Conservation (phyloP, 2,888 invertebrate species). For the Rosalia funebris region DNA sequence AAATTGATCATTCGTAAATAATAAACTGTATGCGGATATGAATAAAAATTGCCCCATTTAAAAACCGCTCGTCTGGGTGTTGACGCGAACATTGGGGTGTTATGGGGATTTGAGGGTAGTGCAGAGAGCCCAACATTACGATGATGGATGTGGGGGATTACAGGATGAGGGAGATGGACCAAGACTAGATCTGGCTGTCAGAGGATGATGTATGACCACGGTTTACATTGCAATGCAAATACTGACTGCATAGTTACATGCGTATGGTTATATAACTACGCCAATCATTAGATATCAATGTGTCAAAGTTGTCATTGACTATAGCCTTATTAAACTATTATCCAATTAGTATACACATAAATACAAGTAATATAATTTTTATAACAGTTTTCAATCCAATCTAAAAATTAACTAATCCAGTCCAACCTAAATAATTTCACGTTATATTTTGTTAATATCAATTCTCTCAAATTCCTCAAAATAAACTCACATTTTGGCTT, state of each 20-base stretch:
- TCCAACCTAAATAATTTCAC: no score
- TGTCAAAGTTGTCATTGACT: conserved; percentile 27
- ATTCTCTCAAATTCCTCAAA: no score
- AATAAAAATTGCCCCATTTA: conserved; percentile 50
- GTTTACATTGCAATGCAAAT: conserved; percentile 53
- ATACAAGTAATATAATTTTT: no score
- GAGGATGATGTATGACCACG: conserved; percentile 57
- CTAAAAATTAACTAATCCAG: no score
- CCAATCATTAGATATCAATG: conserved; percentile 37
- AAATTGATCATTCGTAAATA: conserved; percentile 51
- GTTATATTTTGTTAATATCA: no score
- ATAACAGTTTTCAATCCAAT: no score
- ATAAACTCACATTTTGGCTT: no score
- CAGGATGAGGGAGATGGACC: conserved; percentile 57
- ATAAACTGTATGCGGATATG: conserved; percentile 49
- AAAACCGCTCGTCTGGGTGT: conserved; percentile 44
- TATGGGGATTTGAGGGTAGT: conserved; percentile 34
- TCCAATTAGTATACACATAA: neutral
- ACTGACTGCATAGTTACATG: conserved; percentile 39
- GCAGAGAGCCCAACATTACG: conserved; percentile 46
- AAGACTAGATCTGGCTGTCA: conserved; percentile 61
- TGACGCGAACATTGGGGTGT: conserved; percentile 32
- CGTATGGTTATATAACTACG: conserved; percentile 31
- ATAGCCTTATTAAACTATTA: conserved; percentile 2
- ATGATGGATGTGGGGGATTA: conserved; percentile 60